phyloP scores from a whole-genome alignment of 35 echinoderm and acorn worm genomes.

The Acanthaster planci region DNA sequence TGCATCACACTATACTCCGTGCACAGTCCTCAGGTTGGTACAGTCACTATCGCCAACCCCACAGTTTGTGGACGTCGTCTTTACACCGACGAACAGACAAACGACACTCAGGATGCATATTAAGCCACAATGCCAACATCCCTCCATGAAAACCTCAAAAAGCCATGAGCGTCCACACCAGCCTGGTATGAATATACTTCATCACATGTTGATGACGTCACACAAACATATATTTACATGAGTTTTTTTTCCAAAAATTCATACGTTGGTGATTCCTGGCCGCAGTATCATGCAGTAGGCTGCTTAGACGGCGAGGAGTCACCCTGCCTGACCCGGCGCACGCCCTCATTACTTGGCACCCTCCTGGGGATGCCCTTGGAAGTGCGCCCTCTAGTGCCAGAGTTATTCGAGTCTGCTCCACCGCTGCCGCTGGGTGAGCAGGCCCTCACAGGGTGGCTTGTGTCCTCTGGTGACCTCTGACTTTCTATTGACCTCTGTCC shows the following conservation, averaged over 20 bases:
- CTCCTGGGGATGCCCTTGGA: neutral
- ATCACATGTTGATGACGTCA: neutral
- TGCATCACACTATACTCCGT: no score
- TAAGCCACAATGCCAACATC: neutral
- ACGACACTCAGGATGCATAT: no score
- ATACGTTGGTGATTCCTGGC: neutral
- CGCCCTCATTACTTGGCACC: conserved; percentile 16
- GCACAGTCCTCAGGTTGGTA: no score
- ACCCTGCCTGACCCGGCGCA: neutral
- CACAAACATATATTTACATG: neutral
- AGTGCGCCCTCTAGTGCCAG: neutral
- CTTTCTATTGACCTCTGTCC: conserved; percentile 27
- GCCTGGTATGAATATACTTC: neutral
- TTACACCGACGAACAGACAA: no score
- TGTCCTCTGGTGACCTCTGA: neutral
- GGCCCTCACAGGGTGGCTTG: neutral
- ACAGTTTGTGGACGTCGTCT: no score
- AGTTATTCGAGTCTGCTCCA: neutral
- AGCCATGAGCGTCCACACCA: neutral
- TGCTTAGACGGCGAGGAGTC: conserved; percentile 1
- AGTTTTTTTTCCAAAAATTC: neutral
- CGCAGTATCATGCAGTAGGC: neutral
- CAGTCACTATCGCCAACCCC: no score
- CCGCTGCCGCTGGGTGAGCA: neutral
- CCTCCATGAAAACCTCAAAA: neutral